Conservation (phyloP, 2,797 vertebrate genomes). For the Champsocephalus esox region DNA sequence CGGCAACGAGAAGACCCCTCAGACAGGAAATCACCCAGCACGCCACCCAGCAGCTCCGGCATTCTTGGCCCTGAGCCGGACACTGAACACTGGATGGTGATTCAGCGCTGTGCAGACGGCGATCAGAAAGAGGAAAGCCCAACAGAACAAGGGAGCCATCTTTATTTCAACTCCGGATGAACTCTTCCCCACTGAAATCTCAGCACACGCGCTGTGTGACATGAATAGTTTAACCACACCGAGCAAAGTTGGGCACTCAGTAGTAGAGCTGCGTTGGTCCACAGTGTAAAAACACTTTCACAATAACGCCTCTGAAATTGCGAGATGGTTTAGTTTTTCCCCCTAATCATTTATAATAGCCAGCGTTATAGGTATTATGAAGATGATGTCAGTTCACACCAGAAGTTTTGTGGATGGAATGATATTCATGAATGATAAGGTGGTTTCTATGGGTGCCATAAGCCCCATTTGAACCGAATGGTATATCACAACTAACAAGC, state of each 20-base stretch:
- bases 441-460: no score
- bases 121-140: slow-evolving; percentile 68
- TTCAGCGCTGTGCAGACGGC: slow-evolving; percentile 46
- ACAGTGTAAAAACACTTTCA: no score
- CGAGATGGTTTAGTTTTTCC: no score
- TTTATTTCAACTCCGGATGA: slow-evolving; percentile 68
- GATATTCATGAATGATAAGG: no score
- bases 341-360: no score
- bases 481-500: no score
- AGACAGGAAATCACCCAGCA: slow-evolving; percentile 82
- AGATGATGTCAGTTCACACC: no score
- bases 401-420: no score
- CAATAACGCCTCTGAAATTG: no score
- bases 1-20: slow-evolving; percentile 77
- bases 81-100: slow-evolving; percentile 47
- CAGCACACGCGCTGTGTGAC: slow-evolving; percentile 18
- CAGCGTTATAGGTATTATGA: no score
- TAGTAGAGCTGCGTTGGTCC: no score
- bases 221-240: slow-evolving; percentile 39
- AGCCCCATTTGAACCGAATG: no score
- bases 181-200: slow-evolving; percentile 46
- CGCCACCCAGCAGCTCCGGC: slow-evolving; percentile 68
- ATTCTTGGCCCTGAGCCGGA: slow-evolving; percentile 67
- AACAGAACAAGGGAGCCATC: slow-evolving; percentile 57
- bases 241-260: background rate